phyloP scores from a whole-genome alignment of 2,888 invertebrate genomes.

The Acrocyrtus sp. region DNA sequence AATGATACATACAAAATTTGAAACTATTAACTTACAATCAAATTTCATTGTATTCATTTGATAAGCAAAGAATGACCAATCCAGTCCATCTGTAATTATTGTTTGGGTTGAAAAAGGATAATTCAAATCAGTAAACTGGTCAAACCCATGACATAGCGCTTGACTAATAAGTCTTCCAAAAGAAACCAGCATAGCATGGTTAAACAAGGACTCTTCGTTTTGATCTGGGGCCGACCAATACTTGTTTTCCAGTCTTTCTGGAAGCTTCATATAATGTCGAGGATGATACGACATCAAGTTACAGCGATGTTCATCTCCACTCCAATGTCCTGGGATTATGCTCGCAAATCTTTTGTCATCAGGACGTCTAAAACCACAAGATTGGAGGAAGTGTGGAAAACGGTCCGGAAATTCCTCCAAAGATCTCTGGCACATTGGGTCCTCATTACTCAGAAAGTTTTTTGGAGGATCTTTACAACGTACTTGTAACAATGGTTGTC shows the following conservation, averaged over 20 bases:
- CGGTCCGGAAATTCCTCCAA: conserved; percentile 45
- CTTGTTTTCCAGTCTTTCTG: conserved; percentile 7
- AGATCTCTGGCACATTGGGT: conserved; percentile 57
- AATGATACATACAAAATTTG: conserved; percentile 1
- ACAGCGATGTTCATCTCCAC: conserved; percentile 81
- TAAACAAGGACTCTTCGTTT: conserved; percentile 74
- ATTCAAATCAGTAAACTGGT: conserved; percentile 87
- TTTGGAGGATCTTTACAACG: conserved; percentile 77
- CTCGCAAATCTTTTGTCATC: conserved; percentile 74
- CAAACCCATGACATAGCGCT: conserved; percentile 86
- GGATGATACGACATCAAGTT: conserved; percentile 81
- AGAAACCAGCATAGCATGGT: conserved; percentile 80
- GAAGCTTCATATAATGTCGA: conserved; percentile 71
- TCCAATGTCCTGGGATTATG: conserved; percentile 87
- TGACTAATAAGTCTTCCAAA: conserved; percentile 84
- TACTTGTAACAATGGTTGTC: conserved; percentile 76
- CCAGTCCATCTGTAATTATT: conserved; percentile 86
- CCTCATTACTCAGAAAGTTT: conserved; percentile 68
- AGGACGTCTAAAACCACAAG: conserved; percentile 70
- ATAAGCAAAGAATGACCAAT: conserved; percentile 88
- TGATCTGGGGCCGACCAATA: conserved; percentile 70
- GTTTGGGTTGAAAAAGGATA: conserved; percentile 92
- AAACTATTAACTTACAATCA: conserved; percentile 46
- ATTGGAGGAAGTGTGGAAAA: conserved; percentile 71
- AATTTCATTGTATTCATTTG: conserved; percentile 82